phyloP scores from a whole-genome alignment of 2,888 invertebrate species.

The Euphydryas editha region DNA sequence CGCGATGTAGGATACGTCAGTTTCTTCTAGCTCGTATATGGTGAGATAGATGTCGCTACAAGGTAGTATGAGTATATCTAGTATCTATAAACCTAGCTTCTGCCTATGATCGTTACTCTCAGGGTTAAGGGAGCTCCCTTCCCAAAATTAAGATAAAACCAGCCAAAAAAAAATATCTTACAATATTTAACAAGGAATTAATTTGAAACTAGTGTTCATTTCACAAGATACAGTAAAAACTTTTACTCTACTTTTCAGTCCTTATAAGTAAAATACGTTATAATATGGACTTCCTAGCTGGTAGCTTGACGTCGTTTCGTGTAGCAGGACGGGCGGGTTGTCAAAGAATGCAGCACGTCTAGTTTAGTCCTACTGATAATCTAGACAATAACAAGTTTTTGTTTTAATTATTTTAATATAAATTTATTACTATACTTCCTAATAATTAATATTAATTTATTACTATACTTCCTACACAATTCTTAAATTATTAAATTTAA shows the following conservation, averaged over 20 bases:
- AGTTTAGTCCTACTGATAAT: constrained; percentile 34
- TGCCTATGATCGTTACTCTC: too few species aligned
- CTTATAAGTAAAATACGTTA: not conserved
- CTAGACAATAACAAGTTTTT: constrained; percentile 14
- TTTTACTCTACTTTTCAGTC: constrained; percentile 4
- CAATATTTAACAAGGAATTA: not conserved
- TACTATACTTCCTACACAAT: too few species aligned
- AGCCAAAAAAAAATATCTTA: too few species aligned
- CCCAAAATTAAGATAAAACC: too few species aligned
- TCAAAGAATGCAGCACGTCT: constrained; percentile 50
- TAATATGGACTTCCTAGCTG: constrained; percentile 16
- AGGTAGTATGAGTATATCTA: too few species aligned
- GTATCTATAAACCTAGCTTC: too few species aligned
- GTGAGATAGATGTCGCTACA: too few species aligned
- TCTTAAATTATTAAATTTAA: too few species aligned
- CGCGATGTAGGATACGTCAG: too few species aligned
- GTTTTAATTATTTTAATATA: not conserved
- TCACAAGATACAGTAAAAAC: not conserved
- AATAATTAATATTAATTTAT: too few species aligned
- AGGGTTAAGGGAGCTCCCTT: too few species aligned
- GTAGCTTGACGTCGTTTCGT: constrained; percentile 22
- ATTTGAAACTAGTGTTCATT: not conserved
- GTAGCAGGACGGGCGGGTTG: constrained; percentile 31
- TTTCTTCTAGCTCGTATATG: too few species aligned
- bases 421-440: not conserved